Conservation (phyloP, 2,888 invertebrate species). For the Sycophila texana region DNA sequence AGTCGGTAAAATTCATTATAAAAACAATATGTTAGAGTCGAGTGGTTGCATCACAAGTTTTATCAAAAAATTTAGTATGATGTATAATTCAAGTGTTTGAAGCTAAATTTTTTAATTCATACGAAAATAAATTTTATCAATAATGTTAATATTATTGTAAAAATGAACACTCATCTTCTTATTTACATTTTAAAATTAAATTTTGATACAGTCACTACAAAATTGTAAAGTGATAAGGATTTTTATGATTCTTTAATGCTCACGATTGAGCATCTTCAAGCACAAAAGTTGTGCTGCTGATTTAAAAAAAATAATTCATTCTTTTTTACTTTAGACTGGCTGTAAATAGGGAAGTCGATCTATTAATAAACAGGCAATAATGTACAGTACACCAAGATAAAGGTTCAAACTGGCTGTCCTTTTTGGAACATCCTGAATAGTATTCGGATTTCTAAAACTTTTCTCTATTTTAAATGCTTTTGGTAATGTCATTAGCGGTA, state of each 20-base stretch:
- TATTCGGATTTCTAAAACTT: slow-evolving; percentile 87
- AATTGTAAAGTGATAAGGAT: neutral
- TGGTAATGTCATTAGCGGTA: slow-evolving; percentile 91
- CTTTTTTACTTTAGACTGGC: slow-evolving; percentile 49
- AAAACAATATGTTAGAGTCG: no score
- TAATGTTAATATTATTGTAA: no score
- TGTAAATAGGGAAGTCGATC: slow-evolving; percentile 71
- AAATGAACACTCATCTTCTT: no score
- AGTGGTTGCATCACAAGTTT: no score
- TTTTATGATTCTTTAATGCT: slow-evolving; percentile 21
- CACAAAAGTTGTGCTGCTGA: slow-evolving; percentile 42
- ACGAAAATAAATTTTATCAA: no score
- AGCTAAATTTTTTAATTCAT: no score
- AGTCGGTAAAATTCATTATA: no score
- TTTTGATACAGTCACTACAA: slow-evolving; percentile 4
- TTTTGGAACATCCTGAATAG: slow-evolving; percentile 89
- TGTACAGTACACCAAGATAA: slow-evolving; percentile 92
- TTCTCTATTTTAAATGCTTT: slow-evolving; percentile 94
- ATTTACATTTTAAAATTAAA: slow-evolving; percentile 20
- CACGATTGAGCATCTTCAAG: slow-evolving; percentile 30
- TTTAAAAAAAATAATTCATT: slow-evolving; percentile 5
- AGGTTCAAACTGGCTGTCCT: slow-evolving; percentile 94
- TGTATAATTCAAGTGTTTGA: no score
- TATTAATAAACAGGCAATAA: slow-evolving; percentile 82
- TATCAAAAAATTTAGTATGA: no score